Evolutionary conservation across 2,797 vertebrate genomes (phyloP), one percentile per base, ranked within the genome.

Genomic region (Rousettus madagascariensis): DNA sequence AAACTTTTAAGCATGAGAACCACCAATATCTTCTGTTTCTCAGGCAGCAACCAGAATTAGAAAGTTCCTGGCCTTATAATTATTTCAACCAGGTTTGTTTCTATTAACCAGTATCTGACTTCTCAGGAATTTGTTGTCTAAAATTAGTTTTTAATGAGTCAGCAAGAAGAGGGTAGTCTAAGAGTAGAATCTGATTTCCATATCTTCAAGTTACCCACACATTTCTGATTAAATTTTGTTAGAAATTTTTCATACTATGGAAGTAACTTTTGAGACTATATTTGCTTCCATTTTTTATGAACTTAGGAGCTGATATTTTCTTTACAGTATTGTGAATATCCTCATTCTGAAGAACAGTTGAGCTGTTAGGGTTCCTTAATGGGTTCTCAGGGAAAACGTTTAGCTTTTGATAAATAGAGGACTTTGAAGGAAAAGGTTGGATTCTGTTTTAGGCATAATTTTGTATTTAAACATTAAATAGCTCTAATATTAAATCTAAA

Each of bases 401-500:
- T 94, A 65, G 74, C 51, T 75, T 95, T 65, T 82, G 65, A 80
- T 8, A 95, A 91, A 15, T 61, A 36, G 0, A 88, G 43, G 63
- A 46, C 22, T 80, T 80, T 80, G 53, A 38, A 78, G 17, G 36
- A 36, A 80, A 91, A 85, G 43, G 12, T 86, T 90, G 46, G 24
- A 30, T 90, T 92, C 17, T 84, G 26, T 91, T 92, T 95, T 86
- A 61, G 71, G 19, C 13, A 6, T 65, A 46, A 7, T 96, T 92
- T 94, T 59, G 36, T 88, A 55, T 9, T 66, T 93, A 51, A 43
- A 86, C 5, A 59, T 83, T 91, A 86, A 65, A 68, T 87, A 92
- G n/a, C n/a, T 91, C 17, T 65, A 51, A 28, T 53, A 79, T 43
- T 94, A 97, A 82, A n/a, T 89, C 66, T 88, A 80, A 87, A 65